Base-by-base conservation (phyloP, 2,113 vertebrate species). In the Lipophrys pholis region DNA sequence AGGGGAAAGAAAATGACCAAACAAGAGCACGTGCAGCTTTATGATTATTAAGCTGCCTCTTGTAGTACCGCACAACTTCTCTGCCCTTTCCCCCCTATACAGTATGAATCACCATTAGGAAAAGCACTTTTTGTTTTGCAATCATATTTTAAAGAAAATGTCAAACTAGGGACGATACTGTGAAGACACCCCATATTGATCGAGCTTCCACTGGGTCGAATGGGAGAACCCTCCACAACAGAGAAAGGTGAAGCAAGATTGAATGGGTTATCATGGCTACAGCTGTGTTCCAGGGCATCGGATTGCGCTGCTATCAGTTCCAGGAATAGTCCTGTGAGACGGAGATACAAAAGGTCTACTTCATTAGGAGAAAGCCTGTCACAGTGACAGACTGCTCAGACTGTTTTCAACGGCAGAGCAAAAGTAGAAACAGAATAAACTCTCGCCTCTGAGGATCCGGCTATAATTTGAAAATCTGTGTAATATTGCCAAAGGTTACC, bases 301-400 rank as follows among this genome's bases (percentile, higher is more conserved):
- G 55, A 72, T 78, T 80, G 75, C 39, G 77, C 88, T 81, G 79
- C 46, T 75, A 82, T 83, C 68, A 41, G 40, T 68, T 86, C 86
- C 79, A 73, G 56, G 57, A 90, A 90, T 78, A 84, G 56, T 42
- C 70, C 59, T 48, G 64, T 71, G 65, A 82, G 71, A 54, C 48
- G 38, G 59, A 60, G 67, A 87, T 68, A 79, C 72, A 85, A 81
- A 83, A 30, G 74, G 82, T 84, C 76, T 56, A 73, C 74, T 88
- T 90, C 80, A 82, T 88, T 84, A 90, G 82, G 63, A 74, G 59
- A 75, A 21, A 71, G 59, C 61, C 57, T 87, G 76, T 73, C 73
- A 73, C n/a, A 38, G 56, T 68, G 76, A 89, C 65, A 55, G 71
- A 76, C 68, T 62, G 59, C 76, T 72, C 21, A 16, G 42, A 62